Evolutionary conservation across 2,113 vertebrate species (phyloP).

Genomic region (Triplophysa dalaica): DNA sequence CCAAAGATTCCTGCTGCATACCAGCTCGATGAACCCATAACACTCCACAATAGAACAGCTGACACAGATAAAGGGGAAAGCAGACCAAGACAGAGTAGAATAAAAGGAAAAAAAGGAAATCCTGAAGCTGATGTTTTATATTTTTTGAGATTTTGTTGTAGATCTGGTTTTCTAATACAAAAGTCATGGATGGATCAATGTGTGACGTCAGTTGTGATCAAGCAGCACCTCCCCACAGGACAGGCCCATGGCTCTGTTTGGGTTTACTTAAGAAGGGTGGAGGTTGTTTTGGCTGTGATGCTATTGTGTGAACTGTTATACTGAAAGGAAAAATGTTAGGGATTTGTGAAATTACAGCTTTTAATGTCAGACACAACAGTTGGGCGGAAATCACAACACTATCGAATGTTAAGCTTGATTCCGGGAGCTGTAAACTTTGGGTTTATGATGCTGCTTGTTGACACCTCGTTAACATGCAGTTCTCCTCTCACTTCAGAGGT

Average conservation of each 20-base stretch:
- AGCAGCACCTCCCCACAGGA: not conserved
- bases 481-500: not conserved
- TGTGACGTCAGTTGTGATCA: slow-evolving; percentile 18
- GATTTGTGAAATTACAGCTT: slow-evolving; percentile 36
- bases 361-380: slow-evolving; percentile 59
- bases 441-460: slow-evolving; percentile 4
- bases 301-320: slow-evolving; percentile 43
- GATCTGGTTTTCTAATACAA: not conserved
- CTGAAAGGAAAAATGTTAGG: slow-evolving; percentile 25
- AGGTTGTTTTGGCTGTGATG: slow-evolving; percentile 54
- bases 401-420: not conserved
- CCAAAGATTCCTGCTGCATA: slow-evolving; percentile 81
- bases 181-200: slow-evolving; percentile 10
- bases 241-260: slow-evolving; percentile 54
- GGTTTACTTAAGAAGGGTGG: slow-evolving; percentile 56
- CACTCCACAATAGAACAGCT: slow-evolving; percentile 61
- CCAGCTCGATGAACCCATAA: slow-evolving; percentile 77
- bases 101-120: slow-evolving; percentile 61
- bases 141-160: not conserved
- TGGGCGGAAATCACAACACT: not conserved
- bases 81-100: slow-evolving; percentile 30
- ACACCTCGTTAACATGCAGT: slow-evolving; percentile 17
- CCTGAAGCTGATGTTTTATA: slow-evolving; percentile 46
- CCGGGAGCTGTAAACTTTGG: not conserved
- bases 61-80: slow-evolving; percentile 50